Base-by-base conservation (phyloP, 2,888 invertebrate species). In the Rapana venosa region DNA sequence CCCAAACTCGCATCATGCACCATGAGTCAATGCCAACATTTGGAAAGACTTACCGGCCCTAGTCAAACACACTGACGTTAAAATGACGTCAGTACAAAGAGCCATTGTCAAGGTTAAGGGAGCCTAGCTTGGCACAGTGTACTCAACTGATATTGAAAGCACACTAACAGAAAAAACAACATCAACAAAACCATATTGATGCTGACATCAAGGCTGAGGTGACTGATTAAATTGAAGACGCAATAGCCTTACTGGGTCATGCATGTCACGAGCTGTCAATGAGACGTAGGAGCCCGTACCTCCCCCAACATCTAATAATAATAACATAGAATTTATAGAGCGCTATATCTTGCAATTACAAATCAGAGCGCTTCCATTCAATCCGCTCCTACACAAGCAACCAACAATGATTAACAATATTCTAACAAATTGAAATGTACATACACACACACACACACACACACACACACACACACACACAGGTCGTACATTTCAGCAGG, bases 11-110 rank as follows among this genome's bases (percentile, higher is more conserved):
- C n/a, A n/a, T n/a, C n/a, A n/a, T n/a, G n/a, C n/a, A n/a, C n/a
- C n/a, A n/a, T n/a, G 5, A 84, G 56, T 84, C 56, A 84, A 84
- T 26, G 26, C 83, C 56, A 32, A 84, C 26, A 35, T 56, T 84
- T 56, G 83, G 83, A 84, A 47, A 84, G 83, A 47, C n/a, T 47
- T 84, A n/a, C 83, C 83, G n/a, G 47, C 83, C 26, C 26, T 47
- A n/a, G 47, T 56, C 11, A 84, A 84, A 84, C 36, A 47, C 47
- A 26, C 47, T 0, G 47, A 84, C 47, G 26, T 84, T 26, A 84
- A 84, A 22, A 6, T 47, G 17, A 47, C 83, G 4, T 47, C 56
- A 13, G 56, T 17, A 17, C 83, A 84, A 20, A 36, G 26, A 20
- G 83, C 83, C 22, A 84, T 84, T 47, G 56, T 47, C 26, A 1